Base-by-base conservation (phyloP, 2,113 vertebrate species). In the Cyanoliseus patagonus region DNA sequence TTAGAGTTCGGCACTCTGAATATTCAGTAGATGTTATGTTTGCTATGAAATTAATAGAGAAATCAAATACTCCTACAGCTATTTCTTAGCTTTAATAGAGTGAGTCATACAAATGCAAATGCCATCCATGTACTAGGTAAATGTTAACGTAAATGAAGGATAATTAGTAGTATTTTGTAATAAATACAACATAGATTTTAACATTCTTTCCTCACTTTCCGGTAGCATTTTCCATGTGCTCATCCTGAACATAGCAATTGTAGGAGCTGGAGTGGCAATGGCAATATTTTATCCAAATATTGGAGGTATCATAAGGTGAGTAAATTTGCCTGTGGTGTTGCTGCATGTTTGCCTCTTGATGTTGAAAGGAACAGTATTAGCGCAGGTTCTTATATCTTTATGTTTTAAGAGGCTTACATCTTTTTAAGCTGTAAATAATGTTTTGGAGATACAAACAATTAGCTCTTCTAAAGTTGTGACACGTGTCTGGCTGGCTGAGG, bases 281-380 rank as follows among this genome's bases (percentile, higher is more conserved):
- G 99, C 99, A 95, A 98, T 90, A 96, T 99, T 99, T 94, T 99
- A 99, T 95, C 99, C 99, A 44, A 99, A 99, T 92, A 99, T 99
- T 55, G 99, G 99, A 77, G 98, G 99, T 77, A 99, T 99, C 87
- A 99, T 99, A 97, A 98, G 99, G 99, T 99, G 98, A 99, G 99
- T 62, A 52, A 89, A 35, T 33, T 77, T 88, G 11, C 19, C 35
- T 59, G 9, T 92, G 66, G 3, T 13, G 9, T 39, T 83, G 17
- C 39, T 90, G 7, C 4, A 16, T 77, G 17, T 86, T 77, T 90
- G 44, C 59, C 31, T 83, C 52, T 86, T 78, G 28, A n/a, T 61
- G 35, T 47, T 57, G 30, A 62, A 67, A 57, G 31, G 20, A 62
- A 22, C 17, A 13, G 4, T 64, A 37, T 44, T 23, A 52, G n/a